A percentile compares a stretch with the other conserved stretches of the same genome.
Conservation (phyloP, 1,140 invertebrate species). For the Helicoverpa armigera region DNA sequence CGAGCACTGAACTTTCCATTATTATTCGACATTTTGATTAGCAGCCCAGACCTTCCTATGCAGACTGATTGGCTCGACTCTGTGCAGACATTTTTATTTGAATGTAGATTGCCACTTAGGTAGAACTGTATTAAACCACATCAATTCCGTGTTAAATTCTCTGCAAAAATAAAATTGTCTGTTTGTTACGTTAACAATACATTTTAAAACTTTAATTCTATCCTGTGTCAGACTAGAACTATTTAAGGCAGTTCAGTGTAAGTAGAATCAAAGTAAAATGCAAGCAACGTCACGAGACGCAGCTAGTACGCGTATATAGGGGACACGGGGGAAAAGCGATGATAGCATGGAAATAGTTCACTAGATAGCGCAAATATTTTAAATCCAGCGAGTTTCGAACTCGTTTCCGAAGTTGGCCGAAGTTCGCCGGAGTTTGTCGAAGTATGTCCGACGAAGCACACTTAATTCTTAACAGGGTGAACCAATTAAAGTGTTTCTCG, state of each 20-base stretch:
- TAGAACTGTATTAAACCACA: slow-evolving; percentile 19
- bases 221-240: no score
- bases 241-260: no score
- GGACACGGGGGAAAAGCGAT: slow-evolving; percentile 19
- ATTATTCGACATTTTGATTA: slow-evolving; percentile 38
- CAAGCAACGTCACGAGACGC: no score
- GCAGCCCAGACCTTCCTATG: background rate
- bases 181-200: no score
- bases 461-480: slow-evolving; percentile 47
- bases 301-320: background rate
- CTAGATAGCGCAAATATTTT: slow-evolving; percentile 45
- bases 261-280: no score
- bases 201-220: no score
- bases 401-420: slow-evolving; percentile 45
- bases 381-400: slow-evolving; percentile 40
- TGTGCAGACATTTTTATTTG: slow-evolving; percentile 13
- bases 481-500: slow-evolving; percentile 42
- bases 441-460: slow-evolving; percentile 42
- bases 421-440: slow-evolving; percentile 40
- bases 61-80: slow-evolving; percentile 9
- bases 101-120: slow-evolving; percentile 12
- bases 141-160: background rate
- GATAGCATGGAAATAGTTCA: slow-evolving; percentile 34
- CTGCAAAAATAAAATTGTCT: no score
- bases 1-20: slow-evolving; percentile 22